Evolutionary conservation across 2,113 vertebrate genomes (phyloP).

Genomic region (Larimichthys crocea): DNA sequence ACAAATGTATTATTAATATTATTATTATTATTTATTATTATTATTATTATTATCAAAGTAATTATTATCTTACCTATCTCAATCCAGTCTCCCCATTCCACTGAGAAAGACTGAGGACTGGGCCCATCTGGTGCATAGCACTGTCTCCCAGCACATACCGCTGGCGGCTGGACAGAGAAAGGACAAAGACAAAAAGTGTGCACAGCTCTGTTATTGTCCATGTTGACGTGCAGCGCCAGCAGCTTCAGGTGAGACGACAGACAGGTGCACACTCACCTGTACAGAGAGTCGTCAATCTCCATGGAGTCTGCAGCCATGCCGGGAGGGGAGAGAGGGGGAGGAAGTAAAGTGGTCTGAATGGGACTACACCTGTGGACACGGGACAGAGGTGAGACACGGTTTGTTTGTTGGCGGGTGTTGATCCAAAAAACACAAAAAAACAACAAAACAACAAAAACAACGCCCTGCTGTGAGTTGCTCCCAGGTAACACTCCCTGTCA

Average conservation of each 20-base stretch:
- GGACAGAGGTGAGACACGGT: not conserved
- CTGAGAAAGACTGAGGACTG: conserved; percentile 95
- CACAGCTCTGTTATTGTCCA: not conserved
- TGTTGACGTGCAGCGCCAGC: not conserved
- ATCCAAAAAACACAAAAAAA: conserved; percentile 38
- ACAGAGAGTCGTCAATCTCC: conserved; percentile 98
- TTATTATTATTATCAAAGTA: too few relatives aligned
- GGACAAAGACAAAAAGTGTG: too few relatives aligned
- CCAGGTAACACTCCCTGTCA: conserved; percentile 46
- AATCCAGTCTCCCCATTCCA: conserved; percentile 93
- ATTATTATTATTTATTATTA: too few relatives aligned
- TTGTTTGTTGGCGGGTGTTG: not conserved
- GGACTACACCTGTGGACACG: conserved; percentile 24
- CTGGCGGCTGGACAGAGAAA: conserved; percentile 88
- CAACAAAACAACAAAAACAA: conserved; percentile 20
- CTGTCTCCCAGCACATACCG: conserved; percentile 97
- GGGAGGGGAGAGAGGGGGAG: conserved; percentile 68
- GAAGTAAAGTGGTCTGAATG: conserved; percentile 48
- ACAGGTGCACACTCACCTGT: conserved; percentile 87
- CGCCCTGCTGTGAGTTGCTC: conserved; percentile 44
- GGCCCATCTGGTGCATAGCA: conserved; percentile 99
- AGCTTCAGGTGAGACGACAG: not conserved
- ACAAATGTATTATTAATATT: too few relatives aligned
- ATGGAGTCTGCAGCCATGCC: conserved; percentile 92
- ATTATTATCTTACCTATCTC: conserved; percentile 91